Evolutionary conservation across 2,113 vertebrate genomes (phyloP).

Genomic region (Alouatta palliata): DNA sequence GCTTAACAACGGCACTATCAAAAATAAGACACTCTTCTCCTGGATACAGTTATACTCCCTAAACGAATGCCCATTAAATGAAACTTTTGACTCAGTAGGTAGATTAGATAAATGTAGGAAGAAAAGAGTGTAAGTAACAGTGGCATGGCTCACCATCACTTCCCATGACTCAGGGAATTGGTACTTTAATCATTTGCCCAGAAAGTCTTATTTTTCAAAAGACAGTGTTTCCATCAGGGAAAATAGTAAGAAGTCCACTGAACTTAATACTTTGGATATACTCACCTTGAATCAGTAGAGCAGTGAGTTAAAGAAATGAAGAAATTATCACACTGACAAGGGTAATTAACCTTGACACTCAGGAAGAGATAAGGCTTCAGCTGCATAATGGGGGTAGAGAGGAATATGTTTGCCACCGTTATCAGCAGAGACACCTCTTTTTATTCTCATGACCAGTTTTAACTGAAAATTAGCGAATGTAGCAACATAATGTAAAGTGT

Average conservation of each 20-base stretch:
- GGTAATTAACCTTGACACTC: neutral
- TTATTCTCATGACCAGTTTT: neutral
- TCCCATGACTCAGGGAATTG: neutral
- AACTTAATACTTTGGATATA: neutral
- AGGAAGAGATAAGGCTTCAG: neutral
- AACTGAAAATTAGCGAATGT: neutral
- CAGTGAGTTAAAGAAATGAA: neutral
- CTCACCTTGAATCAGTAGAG: neutral
- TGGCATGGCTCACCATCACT: neutral
- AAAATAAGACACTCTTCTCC: neutral
- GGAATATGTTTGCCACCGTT: neutral
- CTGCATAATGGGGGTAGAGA: neutral
- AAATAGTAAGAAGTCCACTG: neutral
- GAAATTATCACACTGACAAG: neutral
- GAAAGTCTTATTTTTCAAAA: neutral
- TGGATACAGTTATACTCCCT: neutral
- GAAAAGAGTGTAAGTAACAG: neutral
- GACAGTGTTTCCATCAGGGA: neutral
- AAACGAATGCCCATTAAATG: neutral
- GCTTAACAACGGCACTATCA: neutral
- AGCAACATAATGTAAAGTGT: neutral
- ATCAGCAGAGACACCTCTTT: neutral
- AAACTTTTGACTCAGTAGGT: neutral
- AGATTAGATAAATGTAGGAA: neutral
- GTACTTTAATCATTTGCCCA: neutral